Percentiles rank a stretch among this genome's conserved stretches.
phyloP scores from a whole-genome alignment of 2,113 vertebrate genomes.

The Phaethon lepturus region DNA sequence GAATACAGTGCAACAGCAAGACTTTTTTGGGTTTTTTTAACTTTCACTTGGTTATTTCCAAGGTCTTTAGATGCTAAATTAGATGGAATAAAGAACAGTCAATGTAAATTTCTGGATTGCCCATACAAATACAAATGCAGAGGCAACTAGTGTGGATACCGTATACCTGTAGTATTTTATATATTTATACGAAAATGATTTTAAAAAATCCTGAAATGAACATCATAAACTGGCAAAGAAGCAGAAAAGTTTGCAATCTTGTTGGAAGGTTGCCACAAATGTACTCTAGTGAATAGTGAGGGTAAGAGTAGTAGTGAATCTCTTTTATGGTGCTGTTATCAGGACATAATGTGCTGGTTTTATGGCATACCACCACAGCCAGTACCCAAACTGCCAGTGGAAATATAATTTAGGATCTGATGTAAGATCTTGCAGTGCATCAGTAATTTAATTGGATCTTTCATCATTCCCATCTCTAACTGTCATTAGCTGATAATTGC shows the following conservation, averaged over 20 bases:
- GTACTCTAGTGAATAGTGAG: conserved; percentile 48
- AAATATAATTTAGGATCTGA: conserved; percentile 66
- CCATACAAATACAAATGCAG: neutral
- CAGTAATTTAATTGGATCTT: conserved; percentile 58
- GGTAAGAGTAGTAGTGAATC: conserved; percentile 66
- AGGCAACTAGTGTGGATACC: neutral
- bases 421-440: conserved; percentile 38
- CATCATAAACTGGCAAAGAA: neutral
- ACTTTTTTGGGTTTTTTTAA: neutral
- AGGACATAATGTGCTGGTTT: conserved; percentile 58
- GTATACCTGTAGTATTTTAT: neutral
- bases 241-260: conserved; percentile 15
- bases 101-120: neutral
- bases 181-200: neutral
- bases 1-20: neutral
- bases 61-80: neutral
- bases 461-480: conserved; percentile 35
- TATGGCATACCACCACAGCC: conserved; percentile 49
- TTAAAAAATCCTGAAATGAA: neutral
- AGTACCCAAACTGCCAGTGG: conserved; percentile 37
- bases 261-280: conserved; percentile 53
- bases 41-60: neutral
- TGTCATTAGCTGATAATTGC: conserved; percentile 36
- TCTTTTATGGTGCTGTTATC: conserved; percentile 65
- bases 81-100: neutral